phyloP scores from a whole-genome alignment of 1,140 invertebrate genomes.

The Lordiphosa collinella region DNA sequence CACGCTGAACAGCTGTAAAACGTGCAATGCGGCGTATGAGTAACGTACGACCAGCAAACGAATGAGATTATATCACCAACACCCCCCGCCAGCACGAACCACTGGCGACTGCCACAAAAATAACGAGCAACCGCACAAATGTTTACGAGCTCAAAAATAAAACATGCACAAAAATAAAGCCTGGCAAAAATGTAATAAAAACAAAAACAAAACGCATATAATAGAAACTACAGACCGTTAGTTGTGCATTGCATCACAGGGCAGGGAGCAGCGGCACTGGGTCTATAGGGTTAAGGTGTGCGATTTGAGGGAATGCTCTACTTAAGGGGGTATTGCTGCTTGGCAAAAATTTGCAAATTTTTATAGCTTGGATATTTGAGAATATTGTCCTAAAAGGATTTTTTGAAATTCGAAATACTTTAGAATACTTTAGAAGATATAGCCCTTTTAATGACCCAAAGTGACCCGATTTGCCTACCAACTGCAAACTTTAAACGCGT shows the following conservation, averaged over 20 bases:
- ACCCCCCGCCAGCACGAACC: not conserved
- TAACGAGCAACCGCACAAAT: constrained; percentile 41
- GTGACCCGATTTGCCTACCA: no score
- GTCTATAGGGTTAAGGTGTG: not conserved
- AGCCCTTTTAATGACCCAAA: no score
- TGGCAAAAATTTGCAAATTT: no score
- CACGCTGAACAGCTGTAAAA: constrained; percentile 11
- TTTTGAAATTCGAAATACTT: no score
- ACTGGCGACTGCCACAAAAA: constrained; percentile 12
- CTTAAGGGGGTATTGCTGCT: no score
- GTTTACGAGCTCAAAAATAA: constrained; percentile 57
- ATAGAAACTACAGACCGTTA: not conserved
- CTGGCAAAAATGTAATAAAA: constrained; percentile 25
- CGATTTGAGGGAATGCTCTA: not conserved
- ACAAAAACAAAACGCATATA: constrained; percentile 5
- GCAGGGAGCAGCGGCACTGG: not conserved
- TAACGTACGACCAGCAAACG: constrained; percentile 19
- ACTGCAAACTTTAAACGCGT: no score
- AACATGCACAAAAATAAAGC: constrained; percentile 33
- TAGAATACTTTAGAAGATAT: no score
- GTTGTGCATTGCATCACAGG: constrained; percentile 3
- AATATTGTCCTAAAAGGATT: no score
- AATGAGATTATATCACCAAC: constrained; percentile 34
- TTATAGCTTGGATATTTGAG: no score
- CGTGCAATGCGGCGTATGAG: constrained; percentile 41